Evolutionary conservation across 2,888 invertebrate genomes (phyloP), one percentile per base, ranked within the genome.

Genomic region (Lycophotia porphyrea): DNA sequence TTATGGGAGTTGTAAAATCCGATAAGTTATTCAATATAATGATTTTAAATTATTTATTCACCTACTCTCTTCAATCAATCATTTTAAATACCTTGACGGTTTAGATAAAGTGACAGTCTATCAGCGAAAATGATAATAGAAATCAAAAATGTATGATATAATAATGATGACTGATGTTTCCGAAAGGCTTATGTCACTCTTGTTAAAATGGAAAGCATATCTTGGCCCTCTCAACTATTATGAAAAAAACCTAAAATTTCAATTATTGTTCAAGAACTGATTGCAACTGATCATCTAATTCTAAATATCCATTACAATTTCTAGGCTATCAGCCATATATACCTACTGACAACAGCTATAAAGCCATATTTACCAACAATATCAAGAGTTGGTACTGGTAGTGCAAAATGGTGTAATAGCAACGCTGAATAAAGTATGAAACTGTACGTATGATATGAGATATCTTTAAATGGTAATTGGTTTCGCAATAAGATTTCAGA

Each of bases 341-440:
- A 27, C 1, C 2, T 18, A 58, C 58, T 31, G 3, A 58, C 24
- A 49, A 42, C 31, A 21, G 18, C 58, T 52, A 3, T 49, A 44
- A 52, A 42, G 63, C 7, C 44, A 34, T 80, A 58, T 80, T 75
- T 71, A 58, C 80, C 49, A 44, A 68, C 75, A 44, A 71, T 67
- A 70, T 58, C 70, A 31, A 75, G 36, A 49, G 55, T 34, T 13
- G 39, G 27, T 9, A 44, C 21, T 3, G 49, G 36, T n/a, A 4
- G 42, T 21, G 47, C 49, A 80, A 18, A 13, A 52, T 18, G 71
- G 71, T 31, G 75, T 42, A 71, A 9, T 42, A 52, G 2, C 27
- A 34, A 65, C 52, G 44, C 24, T 24, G 21, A 49, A 63, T 34
- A 7, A 39, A 49, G 1, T 31, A 36, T 36, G 24, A 71, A 71